Evolutionary conservation across 2,797 vertebrate genomes (phyloP).

Genomic region (Bradypodion ventrale): DNA sequence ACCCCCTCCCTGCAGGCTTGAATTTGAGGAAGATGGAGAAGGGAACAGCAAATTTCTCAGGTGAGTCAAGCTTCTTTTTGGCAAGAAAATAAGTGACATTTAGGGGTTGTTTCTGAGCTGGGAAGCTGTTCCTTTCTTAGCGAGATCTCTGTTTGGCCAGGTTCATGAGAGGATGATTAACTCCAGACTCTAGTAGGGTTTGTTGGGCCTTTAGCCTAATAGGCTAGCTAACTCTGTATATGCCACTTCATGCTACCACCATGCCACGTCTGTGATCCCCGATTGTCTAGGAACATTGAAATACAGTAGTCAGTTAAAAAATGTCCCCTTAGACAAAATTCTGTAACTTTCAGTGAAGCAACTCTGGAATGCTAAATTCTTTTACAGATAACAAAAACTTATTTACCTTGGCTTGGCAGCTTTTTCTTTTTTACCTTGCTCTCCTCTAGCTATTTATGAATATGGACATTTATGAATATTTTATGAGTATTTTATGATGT

Average conservation of each 20-base stretch:
- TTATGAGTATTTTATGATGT: too few species aligned
- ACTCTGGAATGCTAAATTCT: background rate
- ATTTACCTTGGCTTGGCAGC: too few species aligned
- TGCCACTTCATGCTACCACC: background rate
- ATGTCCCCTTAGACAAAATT: background rate
- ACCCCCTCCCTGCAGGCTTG: constrained; percentile 76
- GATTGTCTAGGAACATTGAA: background rate
- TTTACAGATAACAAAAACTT: background rate
- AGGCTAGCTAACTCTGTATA: background rate
- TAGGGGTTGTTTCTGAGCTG: background rate
- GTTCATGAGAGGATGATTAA: background rate
- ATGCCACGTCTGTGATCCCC: background rate
- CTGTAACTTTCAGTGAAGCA: background rate
- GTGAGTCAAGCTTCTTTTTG: constrained; percentile 69
- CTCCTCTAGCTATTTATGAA: too few species aligned
- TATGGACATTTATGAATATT: too few species aligned
- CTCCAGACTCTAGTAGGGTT: background rate
- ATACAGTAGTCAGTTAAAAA: too few species aligned
- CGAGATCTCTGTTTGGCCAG: background rate
- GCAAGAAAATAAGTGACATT: background rate
- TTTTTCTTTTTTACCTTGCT: background rate
- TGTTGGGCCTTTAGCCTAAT: background rate
- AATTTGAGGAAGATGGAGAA: constrained; percentile 90
- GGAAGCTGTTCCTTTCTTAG: background rate
- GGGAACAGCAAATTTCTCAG: constrained; percentile 92